Evolutionary conservation across 2,888 invertebrate species (phyloP), one percentile per base, ranked within the genome.

Genomic region (Netelia inedita): DNA sequence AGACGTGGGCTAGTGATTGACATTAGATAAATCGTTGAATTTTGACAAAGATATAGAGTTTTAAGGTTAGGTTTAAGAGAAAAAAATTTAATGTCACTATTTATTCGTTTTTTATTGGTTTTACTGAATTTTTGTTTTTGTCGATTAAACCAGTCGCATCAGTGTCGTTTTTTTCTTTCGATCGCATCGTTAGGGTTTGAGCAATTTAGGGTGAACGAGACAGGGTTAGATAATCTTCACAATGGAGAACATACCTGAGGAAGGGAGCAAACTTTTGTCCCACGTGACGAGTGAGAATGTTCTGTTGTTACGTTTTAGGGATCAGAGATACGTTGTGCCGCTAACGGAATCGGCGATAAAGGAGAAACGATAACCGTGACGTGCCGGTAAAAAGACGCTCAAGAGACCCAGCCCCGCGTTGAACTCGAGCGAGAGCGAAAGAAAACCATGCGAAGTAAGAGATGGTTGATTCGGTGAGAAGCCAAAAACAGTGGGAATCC

Each of bases 251-350:
- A 35, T 35, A 35, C 35, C 35, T 35, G 35, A 35, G 35, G 35
- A 35, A 35, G 35, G 63, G 43, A 43, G 50, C 41, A 53, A 72
- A 19, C 16, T 28, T 46, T 9, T 69, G 68, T 76, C 66, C 76
- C 28, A 74, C 63, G 57, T 66, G 65, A 82, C 63, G 55, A 80
- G 82, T 81, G 59, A 83, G 87, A 78, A 81, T 81, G 41, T 81
- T 84, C 66, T 88, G 71, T 88, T 88, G 65, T 83, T 88, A 71
- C 76, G 86, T 88, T 89, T 85, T 88, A 86, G 86, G 82, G 85
- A 41, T 86, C 85, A 83, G 81, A 87, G 81, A 82, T 86, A 74
- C 84, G 81, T 85, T 87, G 78, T 82, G 81, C 82, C 43, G 66
- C 84, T 68, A 81, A 85, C 65, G 86, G 71, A 66, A 83, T 79